Conservation (phyloP, 2,888 invertebrate genomes). For the Brenthis hecate region DNA sequence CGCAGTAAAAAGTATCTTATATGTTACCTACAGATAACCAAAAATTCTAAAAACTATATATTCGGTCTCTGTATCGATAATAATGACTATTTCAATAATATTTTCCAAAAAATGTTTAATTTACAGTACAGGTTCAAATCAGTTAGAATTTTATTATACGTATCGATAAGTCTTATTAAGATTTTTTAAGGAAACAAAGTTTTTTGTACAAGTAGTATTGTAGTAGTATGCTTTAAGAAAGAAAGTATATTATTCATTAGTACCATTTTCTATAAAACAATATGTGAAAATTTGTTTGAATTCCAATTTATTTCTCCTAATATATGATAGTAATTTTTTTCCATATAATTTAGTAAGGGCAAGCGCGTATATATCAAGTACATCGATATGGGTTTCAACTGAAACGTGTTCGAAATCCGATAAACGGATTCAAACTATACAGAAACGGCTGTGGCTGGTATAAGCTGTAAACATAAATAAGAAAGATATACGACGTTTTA, state of each 20-base stretch:
- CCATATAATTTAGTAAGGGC: conserved; percentile 35
- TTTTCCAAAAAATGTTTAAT: too few relatives aligned
- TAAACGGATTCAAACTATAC: conserved; percentile 76
- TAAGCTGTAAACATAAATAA: conserved; percentile 81
- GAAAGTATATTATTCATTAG: background rate
- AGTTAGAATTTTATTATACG: too few relatives aligned
- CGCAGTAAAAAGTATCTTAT: too few relatives aligned
- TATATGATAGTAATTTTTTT: conserved; percentile 28
- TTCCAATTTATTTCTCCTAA: conserved; percentile 10
- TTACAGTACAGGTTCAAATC: too few relatives aligned
- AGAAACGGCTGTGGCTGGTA: conserved; percentile 69
- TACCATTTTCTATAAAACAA: conserved; percentile 1
- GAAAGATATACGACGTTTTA: conserved; percentile 76
- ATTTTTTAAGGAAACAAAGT: too few relatives aligned
- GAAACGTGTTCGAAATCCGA: conserved; percentile 78
- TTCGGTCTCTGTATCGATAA: too few relatives aligned
- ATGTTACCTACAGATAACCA: too few relatives aligned
- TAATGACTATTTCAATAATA: too few relatives aligned
- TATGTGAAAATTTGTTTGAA: conserved; percentile 10
- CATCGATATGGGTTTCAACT: conserved; percentile 65
- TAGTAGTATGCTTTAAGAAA: background rate
- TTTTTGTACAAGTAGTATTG: too few relatives aligned
- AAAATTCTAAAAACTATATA: too few relatives aligned
- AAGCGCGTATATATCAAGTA: conserved; percentile 68
- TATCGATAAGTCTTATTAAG: too few relatives aligned